phyloP scores from a whole-genome alignment of 2,113 vertebrate genomes.

The Shinisaurus crocodilurus region DNA sequence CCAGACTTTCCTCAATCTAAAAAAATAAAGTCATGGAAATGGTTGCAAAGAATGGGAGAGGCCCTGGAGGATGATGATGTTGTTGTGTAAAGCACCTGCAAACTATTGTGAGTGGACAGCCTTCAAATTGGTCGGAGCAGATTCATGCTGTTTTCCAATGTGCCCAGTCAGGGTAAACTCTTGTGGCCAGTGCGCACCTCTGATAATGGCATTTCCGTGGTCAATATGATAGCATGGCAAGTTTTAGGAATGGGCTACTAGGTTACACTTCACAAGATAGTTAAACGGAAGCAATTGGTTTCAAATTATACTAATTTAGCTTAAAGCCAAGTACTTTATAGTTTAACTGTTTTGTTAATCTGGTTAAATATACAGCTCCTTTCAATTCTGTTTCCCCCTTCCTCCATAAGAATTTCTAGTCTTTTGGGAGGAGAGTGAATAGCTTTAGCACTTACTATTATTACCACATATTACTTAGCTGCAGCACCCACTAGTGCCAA shows the following conservation, averaged over 20 bases:
- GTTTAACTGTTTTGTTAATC: background rate
- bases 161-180: too few relatives aligned
- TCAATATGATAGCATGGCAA: background rate
- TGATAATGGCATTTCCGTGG: background rate
- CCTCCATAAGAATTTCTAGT: background rate
- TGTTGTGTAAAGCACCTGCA: too few relatives aligned
- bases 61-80: too few relatives aligned
- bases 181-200: background rate
- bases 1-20: too few relatives aligned
- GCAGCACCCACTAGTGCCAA: slow-evolving; percentile 72
- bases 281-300: background rate
- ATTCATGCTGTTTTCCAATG: too few relatives aligned
- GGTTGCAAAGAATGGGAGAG: too few relatives aligned
- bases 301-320: background rate
- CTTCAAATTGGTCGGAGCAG: too few relatives aligned
- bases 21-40: too few relatives aligned
- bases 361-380: background rate
- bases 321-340: background rate
- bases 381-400: background rate
- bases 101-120: too few relatives aligned
- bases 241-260: background rate
- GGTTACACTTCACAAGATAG: background rate
- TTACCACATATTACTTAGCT: slow-evolving; percentile 41
- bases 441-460: background rate
- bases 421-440: background rate